Evolutionary conservation across 2,113 vertebrate species (phyloP).

Genomic region (Myrmecobius fasciatus): DNA sequence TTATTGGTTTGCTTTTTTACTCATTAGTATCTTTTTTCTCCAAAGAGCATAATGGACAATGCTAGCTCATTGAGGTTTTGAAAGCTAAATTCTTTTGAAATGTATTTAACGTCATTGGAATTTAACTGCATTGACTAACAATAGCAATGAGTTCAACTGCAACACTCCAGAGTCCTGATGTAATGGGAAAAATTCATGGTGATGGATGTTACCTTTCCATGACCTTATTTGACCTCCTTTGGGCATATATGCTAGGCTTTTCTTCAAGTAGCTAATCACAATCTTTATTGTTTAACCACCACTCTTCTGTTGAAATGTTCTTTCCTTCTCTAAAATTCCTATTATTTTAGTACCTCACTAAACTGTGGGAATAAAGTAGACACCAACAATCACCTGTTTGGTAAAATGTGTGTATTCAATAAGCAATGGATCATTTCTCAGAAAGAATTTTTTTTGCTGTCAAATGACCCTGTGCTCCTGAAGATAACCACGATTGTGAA

Average conservation of each 20-base stretch:
- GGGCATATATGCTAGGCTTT: conserved; percentile 1
- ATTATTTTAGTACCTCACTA: conserved; percentile 15
- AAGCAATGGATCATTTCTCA: conserved; percentile 16
- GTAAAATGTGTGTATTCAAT: not conserved
- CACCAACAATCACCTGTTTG: not conserved
- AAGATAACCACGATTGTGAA: not conserved
- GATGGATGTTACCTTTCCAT: not conserved
- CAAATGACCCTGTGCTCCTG: conserved; percentile 11
- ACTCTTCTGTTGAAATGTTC: not conserved
- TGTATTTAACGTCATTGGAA: not conserved
- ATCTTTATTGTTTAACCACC: conserved; percentile 22
- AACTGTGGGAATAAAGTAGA: not conserved
- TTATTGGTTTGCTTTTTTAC: not conserved
- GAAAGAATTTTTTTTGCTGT: conserved; percentile 39
- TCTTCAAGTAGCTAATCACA: conserved; percentile 1
- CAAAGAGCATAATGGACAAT: not conserved
- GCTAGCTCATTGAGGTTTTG: not conserved
- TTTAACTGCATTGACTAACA: not conserved
- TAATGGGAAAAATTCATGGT: conserved; percentile 1
- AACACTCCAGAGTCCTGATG: not conserved
- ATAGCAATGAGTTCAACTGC: not conserved
- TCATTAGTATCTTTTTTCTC: not conserved
- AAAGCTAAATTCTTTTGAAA: conserved; percentile 27
- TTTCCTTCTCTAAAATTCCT: conserved; percentile 17
- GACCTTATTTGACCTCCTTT: conserved; percentile 43